Percentiles rank a stretch among this genome's conserved stretches.
Conservation (phyloP, 2,113 vertebrate species). For the Pandion haliaetus region DNA sequence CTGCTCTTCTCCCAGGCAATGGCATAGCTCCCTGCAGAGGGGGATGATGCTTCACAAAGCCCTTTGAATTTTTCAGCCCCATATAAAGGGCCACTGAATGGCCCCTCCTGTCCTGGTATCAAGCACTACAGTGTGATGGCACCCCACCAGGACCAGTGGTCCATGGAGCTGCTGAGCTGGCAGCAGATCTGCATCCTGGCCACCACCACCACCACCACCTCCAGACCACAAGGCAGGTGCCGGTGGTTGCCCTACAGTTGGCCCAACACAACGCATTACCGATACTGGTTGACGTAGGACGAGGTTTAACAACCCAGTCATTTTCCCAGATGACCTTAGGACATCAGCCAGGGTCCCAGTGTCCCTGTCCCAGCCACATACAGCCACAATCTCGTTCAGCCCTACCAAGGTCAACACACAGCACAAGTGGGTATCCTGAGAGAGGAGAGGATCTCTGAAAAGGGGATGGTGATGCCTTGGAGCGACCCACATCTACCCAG, state of each 20-base stretch:
- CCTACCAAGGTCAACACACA: accelerated
- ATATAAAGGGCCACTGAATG: not conserved
- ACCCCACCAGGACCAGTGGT: not conserved
- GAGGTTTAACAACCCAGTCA: not conserved
- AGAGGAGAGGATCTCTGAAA: not conserved
- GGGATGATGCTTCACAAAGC: not conserved
- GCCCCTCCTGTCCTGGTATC: not conserved
- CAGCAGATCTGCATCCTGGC: not conserved
- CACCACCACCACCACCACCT: not conserved
- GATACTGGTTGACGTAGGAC: not conserved
- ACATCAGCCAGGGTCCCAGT: accelerated
- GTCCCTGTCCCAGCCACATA: not conserved
- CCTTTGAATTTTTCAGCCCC: not conserved
- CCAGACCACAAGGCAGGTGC: not conserved
- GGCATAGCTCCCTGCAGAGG: not conserved
- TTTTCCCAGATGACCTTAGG: not conserved
- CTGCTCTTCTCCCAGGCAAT: not conserved
- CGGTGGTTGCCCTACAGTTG: not conserved
- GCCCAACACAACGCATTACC: not conserved
- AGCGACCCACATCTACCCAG: not conserved
- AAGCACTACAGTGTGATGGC: accelerated
- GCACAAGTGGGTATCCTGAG: not conserved
- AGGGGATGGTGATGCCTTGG: not conserved
- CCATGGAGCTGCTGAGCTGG: not conserved
- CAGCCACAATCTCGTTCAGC: accelerated